These are phyloP conservation scores for Passer domesticus DNA, from an alignment of 2,113 vertebrate species.

Conservation along the genomic window DNA sequence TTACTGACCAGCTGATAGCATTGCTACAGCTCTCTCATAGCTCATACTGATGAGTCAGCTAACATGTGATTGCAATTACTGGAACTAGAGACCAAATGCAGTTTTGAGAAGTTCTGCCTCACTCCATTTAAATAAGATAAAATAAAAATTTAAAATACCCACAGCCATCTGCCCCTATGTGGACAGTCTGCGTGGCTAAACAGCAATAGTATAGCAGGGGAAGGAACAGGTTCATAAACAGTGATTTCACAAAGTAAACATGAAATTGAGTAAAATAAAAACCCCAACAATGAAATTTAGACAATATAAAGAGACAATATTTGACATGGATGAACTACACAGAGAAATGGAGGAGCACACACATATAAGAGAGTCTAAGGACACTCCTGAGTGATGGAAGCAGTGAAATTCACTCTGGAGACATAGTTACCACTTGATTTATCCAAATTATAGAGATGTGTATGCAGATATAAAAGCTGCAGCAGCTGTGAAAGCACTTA, in stretches of 20 bases:
- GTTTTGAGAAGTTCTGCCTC: neutral
- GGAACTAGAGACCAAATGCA: neutral
- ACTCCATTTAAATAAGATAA: neutral
- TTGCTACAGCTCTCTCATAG: neutral
- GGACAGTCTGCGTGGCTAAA: neutral
- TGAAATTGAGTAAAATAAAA: neutral
- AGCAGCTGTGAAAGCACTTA: neutral
- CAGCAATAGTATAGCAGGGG: neutral
- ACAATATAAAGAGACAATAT: neutral
- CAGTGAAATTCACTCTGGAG: neutral
- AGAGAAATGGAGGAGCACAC: neutral
- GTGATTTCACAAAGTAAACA: neutral
- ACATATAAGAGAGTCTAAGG: neutral
- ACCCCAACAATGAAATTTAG: neutral
- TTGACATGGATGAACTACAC: neutral
- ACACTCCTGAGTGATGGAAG: neutral
- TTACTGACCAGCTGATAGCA: neutral
- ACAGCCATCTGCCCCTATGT: no score
- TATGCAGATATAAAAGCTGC: neutral
- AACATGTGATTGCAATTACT: neutral
- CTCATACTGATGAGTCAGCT: neutral
- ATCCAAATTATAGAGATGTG: neutral
- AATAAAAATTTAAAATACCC: neutral
- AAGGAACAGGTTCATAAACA: neutral
- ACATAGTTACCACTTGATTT: neutral